These are phyloP conservation scores for Serripes groenlandicus DNA, from an alignment of 2,888 invertebrate genomes.

Conservation along the genomic window DNA sequence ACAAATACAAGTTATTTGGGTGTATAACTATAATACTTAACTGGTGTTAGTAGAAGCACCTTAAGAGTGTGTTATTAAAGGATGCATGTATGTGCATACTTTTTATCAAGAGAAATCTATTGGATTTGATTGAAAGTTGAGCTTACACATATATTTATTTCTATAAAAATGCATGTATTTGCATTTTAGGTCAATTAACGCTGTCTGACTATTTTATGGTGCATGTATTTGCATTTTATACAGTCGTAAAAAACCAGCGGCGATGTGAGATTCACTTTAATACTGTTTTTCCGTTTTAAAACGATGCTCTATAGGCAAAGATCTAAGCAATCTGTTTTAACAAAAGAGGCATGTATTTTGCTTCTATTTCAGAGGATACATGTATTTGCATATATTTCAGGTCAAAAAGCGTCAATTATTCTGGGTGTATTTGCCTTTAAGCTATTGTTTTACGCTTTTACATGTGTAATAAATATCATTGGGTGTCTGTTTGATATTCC, in stretches of 20 bases:
- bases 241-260: background rate
- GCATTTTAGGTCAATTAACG: too few relatives aligned
- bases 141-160: too few relatives aligned
- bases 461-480: too few relatives aligned
- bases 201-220: too few relatives aligned
- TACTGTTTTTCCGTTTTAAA: background rate
- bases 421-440: background rate
- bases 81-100: background rate
- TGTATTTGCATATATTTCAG: too few relatives aligned
- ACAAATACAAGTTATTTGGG: background rate
- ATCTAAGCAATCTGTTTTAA: background rate
- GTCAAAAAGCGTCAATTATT: background rate
- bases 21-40: background rate
- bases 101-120: too few relatives aligned
- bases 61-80: background rate
- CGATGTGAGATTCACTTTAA: background rate
- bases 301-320: background rate
- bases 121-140: too few relatives aligned
- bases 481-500: too few relatives aligned
- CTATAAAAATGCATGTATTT: background rate
- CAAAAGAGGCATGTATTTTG: background rate
- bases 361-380: background rate
- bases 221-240: slow-evolving; percentile 2
- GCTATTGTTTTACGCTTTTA: background rate
- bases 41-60: background rate